Evolutionary conservation across 2,888 invertebrate species (phyloP), one percentile per base, ranked within the genome.

Genomic region (Dione vanillae): DNA sequence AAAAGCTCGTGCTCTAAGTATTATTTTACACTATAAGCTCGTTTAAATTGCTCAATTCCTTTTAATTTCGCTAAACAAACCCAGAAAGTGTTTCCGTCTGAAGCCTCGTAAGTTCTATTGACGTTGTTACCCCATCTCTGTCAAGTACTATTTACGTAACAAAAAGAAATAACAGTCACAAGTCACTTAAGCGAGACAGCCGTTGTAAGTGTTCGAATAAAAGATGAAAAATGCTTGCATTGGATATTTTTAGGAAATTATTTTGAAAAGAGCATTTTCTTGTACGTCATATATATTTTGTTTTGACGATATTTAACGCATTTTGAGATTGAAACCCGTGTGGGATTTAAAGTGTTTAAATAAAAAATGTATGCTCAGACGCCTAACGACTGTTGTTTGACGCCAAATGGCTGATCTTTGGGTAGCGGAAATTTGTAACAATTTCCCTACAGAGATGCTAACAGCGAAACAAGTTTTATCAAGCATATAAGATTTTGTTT

Each of bases 161-260:
- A 67, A 59, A 67, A 47, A 47, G 58, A 54, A 66, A 56, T 66
- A 58, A 43, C 56, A 56, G 56, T 47, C 58, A 49, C 14, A 49
- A 58, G 58, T n/a, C 47, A 49, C 56, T 67, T 67, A 49, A 40
- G 67, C n/a, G 59, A 51, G 49, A 67, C 58, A 59, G 49, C n/a
- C 41, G 27, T 49, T 59, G 37, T 45, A 49, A 67, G 67, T 67
- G 56, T 59, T 67, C n/a, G n/a, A n/a, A n/a, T 45, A 45, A n/a
- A 66, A 66, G 41, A 52, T 35, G 66, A 43, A 58, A 49, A 58
- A 51, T 27, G 40, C 41, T 49, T 20, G 45, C 49, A 51, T 41
- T 7, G 12, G n/a, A 59, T 47, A 51, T 67, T 16, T n/a, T 40
- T 45, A 45, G 35, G 7, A 12, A 62, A 62, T 35, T 35, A 27